Evolutionary conservation across 2,888 invertebrate genomes (phyloP).

Genomic region (Synergus japonicus): DNA sequence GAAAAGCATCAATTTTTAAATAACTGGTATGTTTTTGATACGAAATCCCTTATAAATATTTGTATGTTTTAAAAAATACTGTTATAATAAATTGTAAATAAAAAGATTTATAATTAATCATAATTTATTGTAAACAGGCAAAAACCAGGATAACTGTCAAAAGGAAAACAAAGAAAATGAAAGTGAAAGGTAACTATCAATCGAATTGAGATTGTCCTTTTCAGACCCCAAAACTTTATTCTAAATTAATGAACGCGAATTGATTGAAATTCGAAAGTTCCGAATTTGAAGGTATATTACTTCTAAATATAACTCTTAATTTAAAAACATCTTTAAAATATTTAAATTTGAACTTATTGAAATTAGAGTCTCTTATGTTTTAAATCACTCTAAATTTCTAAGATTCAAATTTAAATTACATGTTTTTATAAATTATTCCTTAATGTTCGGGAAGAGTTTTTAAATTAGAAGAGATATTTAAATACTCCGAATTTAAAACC

Average conservation of each 20-base stretch:
- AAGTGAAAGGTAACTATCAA: conserved; percentile 71
- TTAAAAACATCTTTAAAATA: not conserved
- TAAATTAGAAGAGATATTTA: no score
- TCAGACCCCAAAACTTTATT: conserved; percentile 24
- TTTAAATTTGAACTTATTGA: not conserved
- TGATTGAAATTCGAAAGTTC: no score
- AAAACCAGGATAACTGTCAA: conserved; percentile 70
- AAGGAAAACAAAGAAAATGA: conserved; percentile 70
- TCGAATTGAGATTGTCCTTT: conserved; percentile 19
- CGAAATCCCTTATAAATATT: not conserved
- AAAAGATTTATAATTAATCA: conserved; percentile 1
- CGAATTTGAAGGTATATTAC: no score
- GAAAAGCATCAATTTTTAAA: not conserved
- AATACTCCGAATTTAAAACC: no score
- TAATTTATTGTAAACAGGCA: conserved; percentile 62
- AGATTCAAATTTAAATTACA: not conserved
- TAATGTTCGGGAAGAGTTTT: not conserved
- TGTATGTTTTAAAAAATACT: not conserved
- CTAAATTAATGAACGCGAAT: not conserved
- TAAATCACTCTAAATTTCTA: not conserved
- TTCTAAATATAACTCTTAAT: no score
- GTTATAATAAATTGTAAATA: not conserved
- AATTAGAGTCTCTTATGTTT: not conserved
- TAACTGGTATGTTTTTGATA: not conserved
- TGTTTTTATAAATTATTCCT: not conserved